Evolutionary conservation across 2,113 vertebrate species (phyloP), one percentile per base, ranked within the genome.

Genomic region (Sceloporus undulatus): DNA sequence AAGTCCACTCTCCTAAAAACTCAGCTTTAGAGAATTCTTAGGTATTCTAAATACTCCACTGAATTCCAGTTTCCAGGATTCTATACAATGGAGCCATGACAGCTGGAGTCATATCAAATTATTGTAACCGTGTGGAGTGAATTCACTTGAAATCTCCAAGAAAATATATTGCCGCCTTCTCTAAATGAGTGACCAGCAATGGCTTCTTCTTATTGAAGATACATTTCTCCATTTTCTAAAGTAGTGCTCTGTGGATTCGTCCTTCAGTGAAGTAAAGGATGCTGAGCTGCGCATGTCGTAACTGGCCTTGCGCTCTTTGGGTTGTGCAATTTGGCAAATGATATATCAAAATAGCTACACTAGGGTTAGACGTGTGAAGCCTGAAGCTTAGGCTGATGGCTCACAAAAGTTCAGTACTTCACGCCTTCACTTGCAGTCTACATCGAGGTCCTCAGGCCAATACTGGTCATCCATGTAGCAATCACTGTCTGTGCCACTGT

Each of bases 391-490:
- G 2, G 59, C 13, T 4, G 59, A 62, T 62, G 59, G 59, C 13
- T 62, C 59, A 62, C 59, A 62, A 62, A 62, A 62, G 1, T 23
- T 21, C 38, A 10, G 10, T 2, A 3, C 2, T 25, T 0, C 14
- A 21, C 8, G 0, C 0, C 56, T 40, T 96, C 89, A 96, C 52
- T 95, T 87, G 88, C 94, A 1, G 78, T 95, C 94, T 10, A 93
- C 85, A 4, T 94, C 94, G 87, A 97, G 91, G 70, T 97, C 97
- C 10, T 96, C 92, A 0, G 98, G 98, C 98, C 98, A 99, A 96
- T 98, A 99, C 92, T 93, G 96, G 92, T 99, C 99, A 13, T 98
- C 97, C 98, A 99, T 97, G 95, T 98, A 99, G 90, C 98, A 97
- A 54, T 81, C 94, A 70, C 93, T 90, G 85, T 97, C 97, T 0